Evolutionary conservation across 2,113 vertebrate species (phyloP), one percentile per base, ranked within the genome.

Genomic region (Himantopus leucocephalus): DNA sequence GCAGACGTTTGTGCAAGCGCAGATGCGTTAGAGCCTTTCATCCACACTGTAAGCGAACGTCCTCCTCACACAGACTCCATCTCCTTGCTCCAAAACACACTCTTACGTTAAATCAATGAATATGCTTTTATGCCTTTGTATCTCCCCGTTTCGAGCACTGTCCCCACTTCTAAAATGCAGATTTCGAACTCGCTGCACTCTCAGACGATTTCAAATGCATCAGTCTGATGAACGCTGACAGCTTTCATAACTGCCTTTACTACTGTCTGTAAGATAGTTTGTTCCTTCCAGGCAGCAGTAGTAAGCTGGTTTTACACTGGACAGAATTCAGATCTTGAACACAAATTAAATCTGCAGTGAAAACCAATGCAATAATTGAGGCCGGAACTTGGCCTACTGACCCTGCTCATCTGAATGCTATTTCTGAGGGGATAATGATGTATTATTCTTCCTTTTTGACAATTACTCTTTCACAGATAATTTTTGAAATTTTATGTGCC

Each of bases 391-490:
- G 94, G 87, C 74, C 89, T 90, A 23, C 70, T 95, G 92, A 88
- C 94, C 87, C 37, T 93, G 47, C 88, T 96, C 74, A 95, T 95
- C 55, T 88, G 80, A 96, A 91, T 85, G 71, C 86, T 91, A 17
- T 94, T 95, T 97, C 67, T 88, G 63, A 82, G 58, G 78, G 34
- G 23, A 94, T 91, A 95, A 85, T 53, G 81, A 67, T 87, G 66
- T n/a, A 81, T 92, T 84, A 67, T 87, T 97, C 66, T 92, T 95
- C 29, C 35, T 85, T 94, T 94, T 94, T 95, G 70, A 76, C 77
- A 91, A 92, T 92, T 95, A 94, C 62, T 90, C 60, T 85, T 96
- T 94, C 94, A 88, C 67, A 83, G 94, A 88, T 83, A 83, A 93
- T 94, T 96, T 95, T 92, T 93, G 41, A 70, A 77, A 74, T 91